These are phyloP conservation scores for Sebastes itinus DNA, from an alignment of 2,797 vertebrate species.

Conservation along the genomic window DNA sequence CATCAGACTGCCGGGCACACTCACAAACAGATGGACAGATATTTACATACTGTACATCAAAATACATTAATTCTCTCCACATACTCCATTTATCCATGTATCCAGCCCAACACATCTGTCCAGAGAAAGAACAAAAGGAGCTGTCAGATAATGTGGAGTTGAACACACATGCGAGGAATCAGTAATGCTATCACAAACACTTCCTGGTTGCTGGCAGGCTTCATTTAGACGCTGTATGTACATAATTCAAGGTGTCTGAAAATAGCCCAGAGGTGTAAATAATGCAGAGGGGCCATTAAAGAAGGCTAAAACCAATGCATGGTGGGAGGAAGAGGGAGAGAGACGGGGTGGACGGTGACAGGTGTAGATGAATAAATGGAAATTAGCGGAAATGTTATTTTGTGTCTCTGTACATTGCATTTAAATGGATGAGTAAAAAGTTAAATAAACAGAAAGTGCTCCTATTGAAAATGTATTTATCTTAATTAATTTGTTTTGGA, in stretches of 20 bases:
- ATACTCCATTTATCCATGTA: conserved; percentile 7
- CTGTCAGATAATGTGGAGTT: neutral
- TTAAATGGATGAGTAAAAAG: neutral
- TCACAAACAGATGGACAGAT: conserved; percentile 11
- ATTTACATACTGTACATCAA: conserved; percentile 4
- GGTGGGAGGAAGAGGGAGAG: conserved; percentile 1
- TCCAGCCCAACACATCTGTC: conserved; percentile 15
- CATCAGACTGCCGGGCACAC: conserved; percentile 43
- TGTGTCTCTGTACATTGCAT: neutral
- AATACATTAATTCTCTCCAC: neutral
- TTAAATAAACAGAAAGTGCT: neutral
- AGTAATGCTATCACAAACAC: conserved; percentile 53
- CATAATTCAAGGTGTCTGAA: conserved; percentile 68
- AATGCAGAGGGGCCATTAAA: conserved; percentile 66
- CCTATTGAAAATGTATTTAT: neutral
- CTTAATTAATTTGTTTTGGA: neutral
- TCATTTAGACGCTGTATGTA: conserved; percentile 56
- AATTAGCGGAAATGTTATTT: conserved; percentile 13
- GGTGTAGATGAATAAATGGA: conserved; percentile 10
- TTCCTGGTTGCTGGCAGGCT: conserved; percentile 40
- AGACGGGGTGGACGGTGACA: conserved; percentile 17
- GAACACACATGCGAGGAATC: conserved; percentile 13
- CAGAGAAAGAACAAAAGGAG: neutral
- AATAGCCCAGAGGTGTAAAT: conserved; percentile 70
- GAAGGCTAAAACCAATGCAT: conserved; percentile 47